Percentiles rank a stretch among this genome's conserved stretches.
phyloP scores from a whole-genome alignment of 1,140 invertebrate genomes.

The Drosophila pruinosa region DNA sequence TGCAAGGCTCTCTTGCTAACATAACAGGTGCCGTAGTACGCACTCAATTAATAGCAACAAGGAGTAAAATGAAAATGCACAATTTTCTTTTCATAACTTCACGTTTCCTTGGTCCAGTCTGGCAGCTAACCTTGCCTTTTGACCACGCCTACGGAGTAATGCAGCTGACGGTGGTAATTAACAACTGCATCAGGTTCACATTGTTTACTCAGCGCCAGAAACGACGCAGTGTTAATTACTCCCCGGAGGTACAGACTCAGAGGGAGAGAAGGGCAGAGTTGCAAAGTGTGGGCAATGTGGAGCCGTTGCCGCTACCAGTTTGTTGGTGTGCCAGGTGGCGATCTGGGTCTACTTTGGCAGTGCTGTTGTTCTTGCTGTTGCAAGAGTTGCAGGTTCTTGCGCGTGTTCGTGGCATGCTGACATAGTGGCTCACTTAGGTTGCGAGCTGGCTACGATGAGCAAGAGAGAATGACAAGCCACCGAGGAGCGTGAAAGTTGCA shows the following conservation, averaged over 20 bases:
- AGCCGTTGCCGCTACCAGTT: neutral
- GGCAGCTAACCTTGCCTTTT: neutral
- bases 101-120: neutral
- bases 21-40: too few relatives aligned
- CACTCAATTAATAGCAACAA: neutral
- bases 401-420: conserved; percentile 41
- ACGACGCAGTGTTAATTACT: conserved; percentile 79
- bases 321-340: conserved; percentile 2
- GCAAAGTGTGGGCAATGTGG: neutral
- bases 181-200: conserved; percentile 64
- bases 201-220: conserved; percentile 60
- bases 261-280: neutral
- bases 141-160: conserved; percentile 38
- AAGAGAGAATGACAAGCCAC: conserved; percentile 36
- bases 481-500: conserved; percentile 54
- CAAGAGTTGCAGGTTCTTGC: neutral
- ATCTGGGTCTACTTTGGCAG: neutral
- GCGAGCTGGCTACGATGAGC: too few relatives aligned
- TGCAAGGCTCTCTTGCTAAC: too few relatives aligned
- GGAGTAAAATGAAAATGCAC: neutral
- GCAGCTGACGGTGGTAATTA: conserved; percentile 65
- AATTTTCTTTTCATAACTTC: conserved; percentile 1
- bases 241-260: conserved; percentile 25
- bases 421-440: conserved; percentile 73
- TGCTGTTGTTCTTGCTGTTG: too few relatives aligned